A percentile compares a stretch with the other conserved stretches of the same genome.
Conservation (phyloP, 2,113 vertebrate species). For the Dipodomys merriami region DNA sequence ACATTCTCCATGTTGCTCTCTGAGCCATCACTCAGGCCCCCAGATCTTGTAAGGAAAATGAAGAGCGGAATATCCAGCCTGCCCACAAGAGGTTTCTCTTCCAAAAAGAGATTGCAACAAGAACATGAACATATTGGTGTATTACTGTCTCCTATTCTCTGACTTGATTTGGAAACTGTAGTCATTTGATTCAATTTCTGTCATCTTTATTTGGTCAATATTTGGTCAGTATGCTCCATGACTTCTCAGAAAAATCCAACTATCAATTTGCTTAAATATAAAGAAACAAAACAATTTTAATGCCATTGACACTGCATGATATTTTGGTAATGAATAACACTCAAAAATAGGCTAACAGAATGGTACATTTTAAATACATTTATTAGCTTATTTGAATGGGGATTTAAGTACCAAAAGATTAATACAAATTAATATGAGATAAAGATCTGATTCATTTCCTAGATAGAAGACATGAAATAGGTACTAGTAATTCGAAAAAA, state of each 20-base stretch:
- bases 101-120: neutral
- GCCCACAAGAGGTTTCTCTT: conserved; percentile 24
- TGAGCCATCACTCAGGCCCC: neutral
- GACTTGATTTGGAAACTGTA: neutral
- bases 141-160: neutral
- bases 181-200: neutral
- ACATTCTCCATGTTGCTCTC: neutral
- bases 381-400: no score
- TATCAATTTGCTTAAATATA: neutral
- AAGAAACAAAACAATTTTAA: neutral
- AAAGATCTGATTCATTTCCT: no score
- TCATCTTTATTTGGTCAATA: neutral
- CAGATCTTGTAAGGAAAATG: neutral
- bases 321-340: no score
- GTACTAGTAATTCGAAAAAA: no score
- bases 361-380: no score
- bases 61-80: neutral
- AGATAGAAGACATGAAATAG: no score
- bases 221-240: neutral
- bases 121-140: neutral
- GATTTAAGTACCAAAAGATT: no score
- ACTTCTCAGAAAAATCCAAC: conserved; percentile 11
- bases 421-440: no score
- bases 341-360: no score
- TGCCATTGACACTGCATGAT: no score